phyloP scores from a whole-genome alignment of 2,797 vertebrate species.

The Malacoraja senta region DNA sequence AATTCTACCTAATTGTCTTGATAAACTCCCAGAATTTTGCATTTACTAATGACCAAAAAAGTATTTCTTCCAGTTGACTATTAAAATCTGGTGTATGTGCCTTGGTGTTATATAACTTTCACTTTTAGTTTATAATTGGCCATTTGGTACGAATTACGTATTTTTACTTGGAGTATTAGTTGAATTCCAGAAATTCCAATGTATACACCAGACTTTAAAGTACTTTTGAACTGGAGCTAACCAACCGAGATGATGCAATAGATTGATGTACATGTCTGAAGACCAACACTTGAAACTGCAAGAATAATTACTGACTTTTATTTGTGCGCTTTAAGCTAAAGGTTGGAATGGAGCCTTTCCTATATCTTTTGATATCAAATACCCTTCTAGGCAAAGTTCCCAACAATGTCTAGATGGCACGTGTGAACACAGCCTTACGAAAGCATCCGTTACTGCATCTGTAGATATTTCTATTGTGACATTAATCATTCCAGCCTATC shows the following conservation, averaged over 20 bases:
- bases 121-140: background rate
- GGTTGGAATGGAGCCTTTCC: background rate
- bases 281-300: background rate
- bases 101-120: background rate
- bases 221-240: background rate
- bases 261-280: background rate
- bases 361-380: background rate
- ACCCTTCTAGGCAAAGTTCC: background rate
- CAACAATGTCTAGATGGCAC: background rate
- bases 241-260: background rate
- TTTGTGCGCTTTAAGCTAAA: background rate
- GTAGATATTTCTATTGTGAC: background rate
- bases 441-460: background rate
- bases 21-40: background rate
- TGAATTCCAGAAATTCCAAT: background rate
- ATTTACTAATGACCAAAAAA: background rate
- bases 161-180: background rate
- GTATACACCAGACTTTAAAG: background rate
- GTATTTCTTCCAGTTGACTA: background rate
- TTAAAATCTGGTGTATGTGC: background rate
- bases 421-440: background rate
- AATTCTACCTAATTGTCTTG: background rate
- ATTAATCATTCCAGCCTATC: background rate
- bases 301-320: background rate
- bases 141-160: background rate